These are phyloP conservation scores for Troides oblongomaculatus DNA, from an alignment of 2,888 invertebrate species.

Conservation along the genomic window DNA sequence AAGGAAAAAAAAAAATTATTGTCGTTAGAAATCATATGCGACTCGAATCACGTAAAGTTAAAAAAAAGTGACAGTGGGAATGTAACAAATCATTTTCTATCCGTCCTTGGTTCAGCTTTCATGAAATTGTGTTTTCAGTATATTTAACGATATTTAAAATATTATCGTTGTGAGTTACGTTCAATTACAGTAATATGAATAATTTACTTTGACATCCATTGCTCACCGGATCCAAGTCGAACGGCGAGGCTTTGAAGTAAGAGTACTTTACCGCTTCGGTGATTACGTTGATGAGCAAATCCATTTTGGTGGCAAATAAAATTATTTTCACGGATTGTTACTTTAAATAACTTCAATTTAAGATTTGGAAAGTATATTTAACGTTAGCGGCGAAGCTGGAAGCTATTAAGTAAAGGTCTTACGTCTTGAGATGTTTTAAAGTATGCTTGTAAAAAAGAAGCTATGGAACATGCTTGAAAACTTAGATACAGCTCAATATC, in stretches of 20 bases:
- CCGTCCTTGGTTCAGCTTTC: too few species aligned
- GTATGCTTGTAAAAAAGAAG: too few species aligned
- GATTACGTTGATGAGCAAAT: constrained; percentile 10
- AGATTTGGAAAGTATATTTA: not conserved
- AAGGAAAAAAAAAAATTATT: too few species aligned
- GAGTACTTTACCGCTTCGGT: constrained; percentile 11
- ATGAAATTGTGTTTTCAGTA: too few species aligned
- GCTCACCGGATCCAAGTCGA: constrained; percentile 7
- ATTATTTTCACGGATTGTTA: constrained; percentile 4
- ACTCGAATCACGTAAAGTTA: too few species aligned
- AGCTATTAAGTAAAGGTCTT: not conserved
- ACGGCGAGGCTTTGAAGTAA: constrained; percentile 8
- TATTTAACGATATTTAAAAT: too few species aligned
- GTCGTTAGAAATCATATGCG: too few species aligned
- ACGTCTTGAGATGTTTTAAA: not conserved
- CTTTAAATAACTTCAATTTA: not conserved
- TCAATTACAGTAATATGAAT: constrained; percentile 14
- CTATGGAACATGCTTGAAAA: too few species aligned
- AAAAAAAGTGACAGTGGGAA: too few species aligned
- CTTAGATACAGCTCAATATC: too few species aligned
- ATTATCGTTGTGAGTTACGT: too few species aligned
- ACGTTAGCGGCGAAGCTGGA: not conserved
- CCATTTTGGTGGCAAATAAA: constrained; percentile 11
- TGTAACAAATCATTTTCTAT: too few species aligned
- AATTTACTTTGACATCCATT: constrained; percentile 4